phyloP scores from a whole-genome alignment of 2,797 vertebrate species.

The Sardinella longiceps region DNA sequence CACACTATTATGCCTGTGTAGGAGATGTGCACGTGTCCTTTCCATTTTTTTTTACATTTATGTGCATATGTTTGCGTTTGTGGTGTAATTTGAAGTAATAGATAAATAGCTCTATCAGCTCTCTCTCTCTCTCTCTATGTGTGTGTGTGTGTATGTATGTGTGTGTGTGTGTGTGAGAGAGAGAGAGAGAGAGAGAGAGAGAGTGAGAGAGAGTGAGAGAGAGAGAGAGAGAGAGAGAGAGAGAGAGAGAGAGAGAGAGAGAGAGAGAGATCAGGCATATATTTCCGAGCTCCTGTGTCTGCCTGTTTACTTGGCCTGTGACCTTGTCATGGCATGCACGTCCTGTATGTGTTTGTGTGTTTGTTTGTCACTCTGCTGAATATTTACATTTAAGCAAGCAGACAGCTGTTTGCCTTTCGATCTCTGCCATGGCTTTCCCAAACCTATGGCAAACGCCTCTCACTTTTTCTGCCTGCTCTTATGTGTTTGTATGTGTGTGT shows the following conservation, averaged over 20 bases:
- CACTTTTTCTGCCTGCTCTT: background rate
- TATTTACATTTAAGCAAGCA: background rate
- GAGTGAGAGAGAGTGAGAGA: no score
- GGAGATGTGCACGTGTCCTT: background rate
- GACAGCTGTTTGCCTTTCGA: background rate
- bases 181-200: no score
- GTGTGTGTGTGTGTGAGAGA: background rate
- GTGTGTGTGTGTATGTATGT: background rate
- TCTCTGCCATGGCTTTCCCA: background rate
- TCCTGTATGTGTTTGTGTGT: background rate
- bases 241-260: no score
- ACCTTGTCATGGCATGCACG: background rate
- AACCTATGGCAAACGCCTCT: background rate
- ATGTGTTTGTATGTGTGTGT: background rate
- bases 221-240: no score
- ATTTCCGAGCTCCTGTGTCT: background rate
- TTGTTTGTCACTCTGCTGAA: background rate
- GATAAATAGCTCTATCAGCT: no score
- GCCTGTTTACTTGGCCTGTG: background rate
- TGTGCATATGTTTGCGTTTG: background rate
- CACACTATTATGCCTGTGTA: background rate
- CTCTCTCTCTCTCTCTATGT: background rate
- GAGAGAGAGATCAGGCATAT: background rate
- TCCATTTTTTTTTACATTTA: background rate
- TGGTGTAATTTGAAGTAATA: background rate